These are phyloP conservation scores for Pristionchus entomophagus DNA, from an alignment of 2,888 invertebrate genomes.

Conservation along the genomic window DNA sequence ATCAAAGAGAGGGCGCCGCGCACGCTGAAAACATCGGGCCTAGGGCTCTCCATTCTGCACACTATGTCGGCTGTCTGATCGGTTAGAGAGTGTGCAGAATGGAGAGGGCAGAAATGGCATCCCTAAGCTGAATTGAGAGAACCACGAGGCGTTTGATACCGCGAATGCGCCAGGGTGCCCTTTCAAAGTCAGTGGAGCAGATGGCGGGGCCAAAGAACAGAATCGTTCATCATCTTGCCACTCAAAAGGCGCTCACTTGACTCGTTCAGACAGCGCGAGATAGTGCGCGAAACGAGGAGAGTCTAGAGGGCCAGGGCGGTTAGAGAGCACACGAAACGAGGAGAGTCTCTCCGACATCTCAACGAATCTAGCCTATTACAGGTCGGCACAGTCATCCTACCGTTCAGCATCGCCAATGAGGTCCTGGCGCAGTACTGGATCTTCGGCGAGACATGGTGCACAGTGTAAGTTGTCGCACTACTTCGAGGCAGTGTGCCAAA, in stretches of 20 bases:
- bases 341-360: neutral
- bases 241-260: too few species aligned
- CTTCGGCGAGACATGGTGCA: conserved; percentile 94
- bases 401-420: conserved; percentile 95
- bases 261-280: too few species aligned
- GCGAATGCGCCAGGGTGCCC: neutral
- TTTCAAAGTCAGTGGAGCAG: conserved; percentile 13
- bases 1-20: neutral
- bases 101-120: too few species aligned
- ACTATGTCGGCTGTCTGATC: too few species aligned
- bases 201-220: conserved; percentile 20
- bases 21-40: conserved; percentile 11
- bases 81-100: too few species aligned
- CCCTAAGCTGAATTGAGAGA: conserved; percentile 7
- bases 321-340: neutral
- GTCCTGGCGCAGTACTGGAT: conserved; percentile 89
- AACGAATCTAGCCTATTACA: too few species aligned
- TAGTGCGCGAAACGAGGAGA: neutral
- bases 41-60: too few species aligned
- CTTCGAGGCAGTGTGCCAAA: too few species aligned
- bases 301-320: too few species aligned
- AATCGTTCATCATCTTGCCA: conserved; percentile 21
- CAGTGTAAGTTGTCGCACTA: conserved; percentile 60
- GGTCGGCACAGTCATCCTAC: conserved; percentile 94
- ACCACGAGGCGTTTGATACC: neutral